Evolutionary conservation across 1,140 invertebrate genomes (phyloP).

Genomic region (Campoletis sonorensis): DNA sequence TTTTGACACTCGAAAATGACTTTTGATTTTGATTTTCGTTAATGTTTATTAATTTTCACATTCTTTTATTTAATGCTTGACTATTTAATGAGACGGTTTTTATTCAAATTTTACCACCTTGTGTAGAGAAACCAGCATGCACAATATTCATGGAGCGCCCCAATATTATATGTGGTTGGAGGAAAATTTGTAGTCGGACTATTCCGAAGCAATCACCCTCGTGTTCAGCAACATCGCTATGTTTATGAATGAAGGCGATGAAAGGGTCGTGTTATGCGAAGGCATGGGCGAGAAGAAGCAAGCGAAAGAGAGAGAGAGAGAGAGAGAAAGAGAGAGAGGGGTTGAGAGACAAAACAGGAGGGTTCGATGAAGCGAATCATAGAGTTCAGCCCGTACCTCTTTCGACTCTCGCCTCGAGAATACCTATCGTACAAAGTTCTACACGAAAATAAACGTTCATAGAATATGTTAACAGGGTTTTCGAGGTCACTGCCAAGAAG

Average conservation of each 20-base stretch:
- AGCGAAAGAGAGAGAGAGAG: too few species aligned
- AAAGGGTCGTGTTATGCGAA: neutral
- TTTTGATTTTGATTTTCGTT: too few species aligned
- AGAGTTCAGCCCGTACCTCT: neutral
- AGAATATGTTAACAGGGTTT: too few species aligned
- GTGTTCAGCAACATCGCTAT: neutral
- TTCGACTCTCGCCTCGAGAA: neutral
- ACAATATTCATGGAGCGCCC: too few species aligned
- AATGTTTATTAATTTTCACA: too few species aligned
- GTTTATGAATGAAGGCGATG: slow-evolving; percentile 11
- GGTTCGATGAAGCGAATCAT: slow-evolving; percentile 6
- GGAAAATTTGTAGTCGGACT: neutral
- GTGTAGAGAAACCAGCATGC: too few species aligned
- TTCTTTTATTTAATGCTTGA: too few species aligned
- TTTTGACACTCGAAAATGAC: too few species aligned
- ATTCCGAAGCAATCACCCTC: slow-evolving; percentile 7
- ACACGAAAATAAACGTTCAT: neutral
- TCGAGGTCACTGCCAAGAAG: too few species aligned
- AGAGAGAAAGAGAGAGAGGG: neutral
- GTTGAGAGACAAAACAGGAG: neutral
- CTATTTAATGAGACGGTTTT: too few species aligned
- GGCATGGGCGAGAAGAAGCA: neutral
- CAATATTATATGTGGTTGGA: too few species aligned
- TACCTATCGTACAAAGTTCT: neutral
- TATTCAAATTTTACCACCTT: too few species aligned